These are phyloP conservation scores for Hesperophylax magnus DNA, from an alignment of 1,140 invertebrate genomes.

Conservation along the genomic window DNA sequence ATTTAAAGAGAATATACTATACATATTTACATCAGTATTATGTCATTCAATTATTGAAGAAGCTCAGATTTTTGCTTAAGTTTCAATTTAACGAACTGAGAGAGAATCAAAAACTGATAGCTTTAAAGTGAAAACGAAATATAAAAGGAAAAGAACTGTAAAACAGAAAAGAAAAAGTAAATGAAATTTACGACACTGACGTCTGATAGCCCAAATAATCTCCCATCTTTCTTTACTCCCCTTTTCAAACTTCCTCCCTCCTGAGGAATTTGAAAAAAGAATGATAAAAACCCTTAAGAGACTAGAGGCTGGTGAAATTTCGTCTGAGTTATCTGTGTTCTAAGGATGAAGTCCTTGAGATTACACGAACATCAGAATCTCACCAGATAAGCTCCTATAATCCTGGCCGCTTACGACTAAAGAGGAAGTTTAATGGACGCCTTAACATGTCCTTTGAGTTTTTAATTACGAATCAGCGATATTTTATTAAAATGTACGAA, in stretches of 20 bases:
- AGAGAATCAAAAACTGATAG: background rate
- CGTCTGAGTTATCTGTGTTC: no score
- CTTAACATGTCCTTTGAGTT: conserved; percentile 4
- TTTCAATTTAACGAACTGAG: background rate
- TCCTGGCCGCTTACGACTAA: background rate
- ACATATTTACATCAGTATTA: no score
- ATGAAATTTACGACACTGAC: conserved; percentile 9
- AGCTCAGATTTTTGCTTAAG: background rate
- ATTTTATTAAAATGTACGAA: no score
- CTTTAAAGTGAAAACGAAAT: background rate
- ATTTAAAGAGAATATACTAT: no score
- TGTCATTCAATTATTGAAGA: background rate
- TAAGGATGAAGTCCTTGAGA: background rate
- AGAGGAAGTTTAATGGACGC: background rate
- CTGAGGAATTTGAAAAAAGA: no score
- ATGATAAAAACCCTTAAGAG: no score
- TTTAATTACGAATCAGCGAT: no score
- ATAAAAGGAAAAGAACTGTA: no score
- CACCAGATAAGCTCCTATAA: background rate
- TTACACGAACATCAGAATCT: background rate
- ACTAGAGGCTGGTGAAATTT: no score
- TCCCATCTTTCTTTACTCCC: background rate
- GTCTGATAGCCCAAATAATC: background rate
- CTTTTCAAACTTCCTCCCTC: no score
- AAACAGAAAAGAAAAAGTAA: no score